Conservation (phyloP, 2,113 vertebrate genomes). For the Mustela nigripes region DNA sequence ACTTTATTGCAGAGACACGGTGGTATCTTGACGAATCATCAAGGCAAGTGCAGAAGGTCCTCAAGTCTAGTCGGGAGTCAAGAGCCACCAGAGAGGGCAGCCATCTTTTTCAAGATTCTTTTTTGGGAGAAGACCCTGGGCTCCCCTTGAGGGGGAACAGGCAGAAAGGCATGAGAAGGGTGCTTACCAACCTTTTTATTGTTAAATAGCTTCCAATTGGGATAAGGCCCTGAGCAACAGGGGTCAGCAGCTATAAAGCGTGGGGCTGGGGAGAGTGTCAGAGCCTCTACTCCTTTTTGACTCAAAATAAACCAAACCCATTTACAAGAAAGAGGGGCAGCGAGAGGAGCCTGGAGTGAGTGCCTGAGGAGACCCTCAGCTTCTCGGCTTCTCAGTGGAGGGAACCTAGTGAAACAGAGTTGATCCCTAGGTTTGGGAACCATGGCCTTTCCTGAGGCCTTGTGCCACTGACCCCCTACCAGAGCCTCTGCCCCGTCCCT, state of each 20-base stretch:
- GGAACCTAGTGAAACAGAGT: background rate
- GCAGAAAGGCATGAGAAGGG: background rate
- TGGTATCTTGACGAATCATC: background rate
- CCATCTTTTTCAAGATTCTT: background rate
- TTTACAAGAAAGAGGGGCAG: background rate
- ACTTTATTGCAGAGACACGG: background rate
- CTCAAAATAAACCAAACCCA: constrained; percentile 2
- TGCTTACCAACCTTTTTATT: background rate
- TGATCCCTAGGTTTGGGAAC: background rate
- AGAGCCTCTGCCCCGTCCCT: background rate
- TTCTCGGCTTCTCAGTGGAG: background rate
- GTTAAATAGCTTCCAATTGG: background rate
- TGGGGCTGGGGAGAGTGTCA: background rate
- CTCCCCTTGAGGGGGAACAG: background rate
- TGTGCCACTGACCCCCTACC: background rate
- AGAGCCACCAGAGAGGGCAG: background rate
- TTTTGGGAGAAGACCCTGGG: background rate
- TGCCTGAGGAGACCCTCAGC: background rate
- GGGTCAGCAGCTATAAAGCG: background rate
- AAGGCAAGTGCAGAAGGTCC: background rate
- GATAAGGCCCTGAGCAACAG: background rate
- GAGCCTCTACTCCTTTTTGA: background rate
- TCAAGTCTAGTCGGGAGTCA: background rate
- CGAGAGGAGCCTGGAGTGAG: background rate
- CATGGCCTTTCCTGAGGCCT: background rate